phyloP scores from a whole-genome alignment of 2,888 invertebrate genomes.

The Platycheirus rosarum region DNA sequence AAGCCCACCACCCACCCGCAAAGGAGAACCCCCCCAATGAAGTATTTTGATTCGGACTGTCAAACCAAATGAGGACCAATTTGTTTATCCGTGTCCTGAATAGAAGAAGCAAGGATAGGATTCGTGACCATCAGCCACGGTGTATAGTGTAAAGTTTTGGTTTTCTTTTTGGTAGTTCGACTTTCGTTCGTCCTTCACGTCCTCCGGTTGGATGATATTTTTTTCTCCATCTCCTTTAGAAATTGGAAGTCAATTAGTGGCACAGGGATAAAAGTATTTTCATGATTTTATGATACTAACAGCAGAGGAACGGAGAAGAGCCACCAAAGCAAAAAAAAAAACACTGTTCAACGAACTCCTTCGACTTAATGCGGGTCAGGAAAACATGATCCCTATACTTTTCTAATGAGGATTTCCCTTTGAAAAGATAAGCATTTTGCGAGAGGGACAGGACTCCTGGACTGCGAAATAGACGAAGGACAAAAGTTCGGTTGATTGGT shows the following conservation, averaged over 20 bases:
- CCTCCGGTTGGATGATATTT: slow-evolving; percentile 23
- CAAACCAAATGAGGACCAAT: slow-evolving; percentile 72
- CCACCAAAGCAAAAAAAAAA: not conserved
- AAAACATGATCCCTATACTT: slow-evolving; percentile 67
- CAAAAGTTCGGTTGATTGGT: slow-evolving; percentile 70
- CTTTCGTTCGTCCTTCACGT: slow-evolving; percentile 71
- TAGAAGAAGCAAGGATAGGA: slow-evolving; percentile 46
- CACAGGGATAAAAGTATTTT: slow-evolving; percentile 63
- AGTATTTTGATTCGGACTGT: slow-evolving; percentile 66
- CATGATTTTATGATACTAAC: slow-evolving; percentile 67
- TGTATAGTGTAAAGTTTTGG: slow-evolving; percentile 42
- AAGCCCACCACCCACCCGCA: not conserved
- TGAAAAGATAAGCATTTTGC: slow-evolving; percentile 36
- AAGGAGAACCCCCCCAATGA: slow-evolving; percentile 35
- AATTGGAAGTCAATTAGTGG: slow-evolving; percentile 74
- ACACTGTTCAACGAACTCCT: slow-evolving; percentile 38
- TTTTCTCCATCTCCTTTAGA: slow-evolving; percentile 31
- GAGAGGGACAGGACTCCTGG: not conserved
- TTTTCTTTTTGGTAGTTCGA: slow-evolving; percentile 58
- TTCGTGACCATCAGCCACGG: slow-evolving; percentile 56
- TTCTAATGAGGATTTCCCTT: slow-evolving; percentile 63
- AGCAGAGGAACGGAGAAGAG: slow-evolving; percentile 2
- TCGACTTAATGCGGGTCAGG: slow-evolving; percentile 70
- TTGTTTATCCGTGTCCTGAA: slow-evolving; percentile 73
- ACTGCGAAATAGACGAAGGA: slow-evolving; percentile 26